Evolutionary conservation across 2,113 vertebrate genomes (phyloP), one percentile per base, ranked within the genome.

Genomic region (Vulpes ferrilata): DNA sequence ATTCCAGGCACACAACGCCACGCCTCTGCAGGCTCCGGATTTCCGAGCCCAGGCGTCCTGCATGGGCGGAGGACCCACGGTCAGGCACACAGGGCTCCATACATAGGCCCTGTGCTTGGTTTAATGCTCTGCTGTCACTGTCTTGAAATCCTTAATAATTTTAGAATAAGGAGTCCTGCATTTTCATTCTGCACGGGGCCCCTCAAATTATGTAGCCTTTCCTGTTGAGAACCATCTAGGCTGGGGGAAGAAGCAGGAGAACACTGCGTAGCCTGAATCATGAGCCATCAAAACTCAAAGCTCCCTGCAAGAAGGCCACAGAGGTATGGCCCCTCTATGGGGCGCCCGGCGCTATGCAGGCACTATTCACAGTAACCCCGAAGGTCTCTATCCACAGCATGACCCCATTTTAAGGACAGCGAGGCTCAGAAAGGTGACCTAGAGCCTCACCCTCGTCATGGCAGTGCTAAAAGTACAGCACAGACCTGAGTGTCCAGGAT

Each of bases 341-440:
- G 23, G 12, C 6, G 20, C 30, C 12, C 0, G 55, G 65, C 27
- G 7, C 53, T 5, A 0, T 2, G 30, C 4, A 38, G 3, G 19
- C n/a, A 23, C 23, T 8, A 22, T 8, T 67, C n/a, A 35, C 48
- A 79, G 48, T 30, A 67, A 67, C 22, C 5, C 4, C 17, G 11
- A 0, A 38, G 64, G 22, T 38, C 25, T 48, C 20, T 87, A 9
- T 13, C 12, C 48, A 19, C 23, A 43, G 11, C 22, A 12, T 22
- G 16, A 51, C 5, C 35, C 78, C 53, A 60, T 35, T 62, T 79
- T 60, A 80, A 60, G 62, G n/a, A 65, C 92, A 57, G 13, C 7
- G 8, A 74, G 69, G 23, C 27, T 87, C 60, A n/a, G 60, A 69
- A 16, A 69, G 60, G 62, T 15, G 27, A 23, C 73, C 81, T 38